These are phyloP conservation scores for Rhadina sibilatrix DNA, from an alignment of 2,113 vertebrate genomes.

Conservation along the genomic window DNA sequence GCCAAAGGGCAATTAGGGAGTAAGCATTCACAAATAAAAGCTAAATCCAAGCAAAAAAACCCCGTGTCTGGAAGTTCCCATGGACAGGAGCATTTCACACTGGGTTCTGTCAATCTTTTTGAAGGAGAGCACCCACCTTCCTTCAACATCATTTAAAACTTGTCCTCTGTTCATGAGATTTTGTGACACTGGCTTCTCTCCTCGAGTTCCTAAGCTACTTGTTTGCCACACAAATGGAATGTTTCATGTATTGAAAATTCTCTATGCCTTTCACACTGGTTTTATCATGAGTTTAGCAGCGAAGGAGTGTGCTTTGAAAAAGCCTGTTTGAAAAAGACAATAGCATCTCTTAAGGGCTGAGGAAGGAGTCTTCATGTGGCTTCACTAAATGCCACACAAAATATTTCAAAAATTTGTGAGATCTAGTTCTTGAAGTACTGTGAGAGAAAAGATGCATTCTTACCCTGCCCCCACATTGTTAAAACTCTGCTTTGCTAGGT, in stretches of 20 bases:
- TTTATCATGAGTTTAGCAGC: not conserved
- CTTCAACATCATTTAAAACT: not conserved
- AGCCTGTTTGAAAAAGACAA: not conserved
- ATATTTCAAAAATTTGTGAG: slow-evolving; percentile 46
- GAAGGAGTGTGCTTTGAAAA: not conserved
- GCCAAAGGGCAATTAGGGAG: not conserved
- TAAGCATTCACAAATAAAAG: not conserved
- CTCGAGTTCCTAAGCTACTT: not conserved
- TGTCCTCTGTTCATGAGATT: not conserved
- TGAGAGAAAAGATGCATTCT: slow-evolving; percentile 45
- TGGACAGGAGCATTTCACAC: not conserved
- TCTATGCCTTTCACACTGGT: not conserved
- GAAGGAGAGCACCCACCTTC: not conserved
- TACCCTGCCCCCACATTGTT: slow-evolving; percentile 12
- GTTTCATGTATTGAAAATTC: not conserved
- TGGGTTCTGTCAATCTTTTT: not conserved
- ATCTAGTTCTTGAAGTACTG: slow-evolving; percentile 4
- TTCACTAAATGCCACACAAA: slow-evolving; percentile 5
- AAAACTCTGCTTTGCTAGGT: not conserved
- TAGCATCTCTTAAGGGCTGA: slow-evolving; percentile 13
- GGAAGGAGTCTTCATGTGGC: slow-evolving; percentile 4
- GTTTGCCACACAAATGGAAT: not conserved
- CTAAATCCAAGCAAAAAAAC: not conserved
- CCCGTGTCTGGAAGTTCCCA: not conserved
- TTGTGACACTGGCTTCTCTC: not conserved